phyloP scores from a whole-genome alignment of 2,113 vertebrate species.

The Mohoua ochrocephala region DNA sequence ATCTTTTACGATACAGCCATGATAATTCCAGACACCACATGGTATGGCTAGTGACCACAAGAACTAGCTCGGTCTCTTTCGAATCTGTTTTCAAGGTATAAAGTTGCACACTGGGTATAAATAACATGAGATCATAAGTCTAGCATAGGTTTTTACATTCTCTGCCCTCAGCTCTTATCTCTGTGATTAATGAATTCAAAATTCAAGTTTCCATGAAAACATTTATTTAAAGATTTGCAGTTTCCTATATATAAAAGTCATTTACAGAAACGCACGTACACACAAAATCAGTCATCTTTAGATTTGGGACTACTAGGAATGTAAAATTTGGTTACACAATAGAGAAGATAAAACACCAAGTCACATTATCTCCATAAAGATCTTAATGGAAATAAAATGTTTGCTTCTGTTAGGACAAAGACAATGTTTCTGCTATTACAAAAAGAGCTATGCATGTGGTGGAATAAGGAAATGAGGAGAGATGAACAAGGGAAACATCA shows the following conservation, averaged over 20 bases:
- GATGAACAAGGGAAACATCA: neutral
- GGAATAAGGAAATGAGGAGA: neutral
- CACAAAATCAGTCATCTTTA: neutral
- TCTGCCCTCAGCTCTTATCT: neutral
- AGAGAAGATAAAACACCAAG: neutral
- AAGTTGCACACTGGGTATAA: neutral
- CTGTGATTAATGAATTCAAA: neutral
- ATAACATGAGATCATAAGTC: slow-evolving; percentile 19
- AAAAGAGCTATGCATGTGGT: neutral
- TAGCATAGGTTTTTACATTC: neutral
- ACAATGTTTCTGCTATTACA: neutral
- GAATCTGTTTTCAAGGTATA: neutral
- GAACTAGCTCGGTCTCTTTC: neutral
- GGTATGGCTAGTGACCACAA: neutral
- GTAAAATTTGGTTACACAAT: neutral
- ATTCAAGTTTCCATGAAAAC: neutral
- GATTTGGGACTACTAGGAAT: neutral
- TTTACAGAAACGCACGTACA: neutral
- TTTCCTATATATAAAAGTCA: neutral
- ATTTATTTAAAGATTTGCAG: neutral
- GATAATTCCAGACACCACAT: neutral
- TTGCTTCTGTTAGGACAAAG: neutral
- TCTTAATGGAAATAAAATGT: neutral
- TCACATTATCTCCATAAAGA: neutral
- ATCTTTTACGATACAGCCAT: neutral